Base-by-base conservation (phyloP, 2,113 vertebrate species). In the Bambusicola thoracicus region DNA sequence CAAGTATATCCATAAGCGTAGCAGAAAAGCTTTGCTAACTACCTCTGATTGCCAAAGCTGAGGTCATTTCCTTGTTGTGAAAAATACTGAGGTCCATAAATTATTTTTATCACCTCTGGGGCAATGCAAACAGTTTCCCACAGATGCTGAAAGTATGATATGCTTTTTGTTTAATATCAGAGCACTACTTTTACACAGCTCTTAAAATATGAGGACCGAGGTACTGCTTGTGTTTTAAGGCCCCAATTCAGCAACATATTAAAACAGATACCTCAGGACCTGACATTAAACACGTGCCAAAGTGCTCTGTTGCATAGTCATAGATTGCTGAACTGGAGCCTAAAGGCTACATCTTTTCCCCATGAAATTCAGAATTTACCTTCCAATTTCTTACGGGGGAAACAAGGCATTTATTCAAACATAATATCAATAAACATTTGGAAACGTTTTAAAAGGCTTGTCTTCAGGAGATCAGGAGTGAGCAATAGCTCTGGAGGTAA, bases 1-100 rank as follows among this genome's bases (percentile, higher is more conserved):
- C 96, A 96, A 97, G 95, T 97, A 98, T 97, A 98, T 98, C 97
- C 96, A 97, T 97, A 97, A 98, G 97, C 95, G 96, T 95, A 96
- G 94, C 91, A 94, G 97, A 97, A 97, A 96, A 96, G 96, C 97
- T 97, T 97, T 88, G 80, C 97, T 97, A 96, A 94, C 97, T 97
- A 96, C 87, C 87, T 90, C 81, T 85, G 84, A 96, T 96, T 97
- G 97, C 97, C 97, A 97, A 96, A 97, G 91, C 96, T 98, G 97
- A 98, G 95, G 95, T 97, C 90, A 98, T 97, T 98, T 98, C 96
- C 97, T 98, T 92, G 94, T 96, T 97, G 95, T 93, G 97, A 97
- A 97, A 97, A 96, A 97, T 92, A 93, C 87, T 73, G 92, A 97
- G 89, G 89, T 95, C 94, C 89, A 98, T 98, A 97, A 97, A 97